Conservation (phyloP, 2,113 vertebrate species). For the Macquaria ambigua region DNA sequence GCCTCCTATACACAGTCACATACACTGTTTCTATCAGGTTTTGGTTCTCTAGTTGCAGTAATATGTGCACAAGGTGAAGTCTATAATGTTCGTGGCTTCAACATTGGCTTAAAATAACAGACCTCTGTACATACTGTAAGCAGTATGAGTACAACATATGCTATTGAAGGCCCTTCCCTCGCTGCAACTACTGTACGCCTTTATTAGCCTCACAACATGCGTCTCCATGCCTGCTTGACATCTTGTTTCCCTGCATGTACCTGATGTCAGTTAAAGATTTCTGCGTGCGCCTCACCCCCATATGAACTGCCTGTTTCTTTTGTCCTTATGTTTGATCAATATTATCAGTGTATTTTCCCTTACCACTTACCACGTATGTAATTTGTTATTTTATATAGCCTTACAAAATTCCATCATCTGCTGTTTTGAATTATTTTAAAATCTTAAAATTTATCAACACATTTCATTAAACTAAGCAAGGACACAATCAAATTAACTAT, state of each 20-base stretch:
- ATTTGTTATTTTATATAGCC: not conserved
- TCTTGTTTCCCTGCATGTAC: slow-evolving; percentile 29
- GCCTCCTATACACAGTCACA: not conserved
- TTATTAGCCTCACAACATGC: slow-evolving; percentile 7
- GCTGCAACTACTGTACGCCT: slow-evolving; percentile 2
- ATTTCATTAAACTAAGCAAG: not conserved
- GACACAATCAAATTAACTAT: slow-evolving; percentile 2
- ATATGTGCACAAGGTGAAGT: not conserved
- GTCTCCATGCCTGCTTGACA: slow-evolving; percentile 16
- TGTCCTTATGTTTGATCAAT: not conserved
- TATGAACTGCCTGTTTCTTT: slow-evolving; percentile 12
- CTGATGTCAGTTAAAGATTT: slow-evolving; percentile 23
- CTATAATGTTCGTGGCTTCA: not conserved
- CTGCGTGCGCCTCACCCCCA: not conserved
- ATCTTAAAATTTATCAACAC: not conserved
- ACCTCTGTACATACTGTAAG: not conserved
- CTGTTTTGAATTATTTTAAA: not conserved
- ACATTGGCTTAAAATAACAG: not conserved
- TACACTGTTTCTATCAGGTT: not conserved
- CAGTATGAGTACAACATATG: not conserved
- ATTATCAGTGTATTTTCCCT: not conserved
- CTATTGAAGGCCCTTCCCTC: not conserved
- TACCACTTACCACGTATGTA: not conserved
- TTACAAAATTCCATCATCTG: not conserved
- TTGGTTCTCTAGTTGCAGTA: not conserved